Conservation (phyloP, 2,888 invertebrate species). For the Trissolcus japonicus region DNA sequence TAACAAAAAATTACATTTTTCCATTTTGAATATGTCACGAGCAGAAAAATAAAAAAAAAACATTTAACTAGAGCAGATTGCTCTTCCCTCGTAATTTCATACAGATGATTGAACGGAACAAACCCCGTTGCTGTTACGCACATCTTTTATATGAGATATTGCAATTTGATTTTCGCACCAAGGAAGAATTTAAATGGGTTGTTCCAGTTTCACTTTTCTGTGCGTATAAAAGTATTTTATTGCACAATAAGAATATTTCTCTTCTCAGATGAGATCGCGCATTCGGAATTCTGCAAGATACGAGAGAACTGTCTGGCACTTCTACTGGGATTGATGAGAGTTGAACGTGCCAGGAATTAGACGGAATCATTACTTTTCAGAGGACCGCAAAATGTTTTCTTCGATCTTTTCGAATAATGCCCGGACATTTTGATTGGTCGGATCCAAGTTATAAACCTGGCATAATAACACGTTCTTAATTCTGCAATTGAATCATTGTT, state of each 20-base stretch:
- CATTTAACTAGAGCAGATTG: too few species aligned
- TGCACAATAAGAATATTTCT: slow-evolving; percentile 70
- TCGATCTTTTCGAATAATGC: slow-evolving; percentile 30
- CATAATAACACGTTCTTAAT: slow-evolving; percentile 12
- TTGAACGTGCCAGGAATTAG: slow-evolving; percentile 66
- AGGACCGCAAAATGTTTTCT: slow-evolving; percentile 51
- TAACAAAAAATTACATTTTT: too few species aligned
- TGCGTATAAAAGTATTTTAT: slow-evolving; percentile 55
- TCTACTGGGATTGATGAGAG: slow-evolving; percentile 68
- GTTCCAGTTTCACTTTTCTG: slow-evolving; percentile 30
- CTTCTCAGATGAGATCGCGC: slow-evolving; percentile 64
- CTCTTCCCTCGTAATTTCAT: not conserved
- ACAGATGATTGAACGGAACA: not conserved
- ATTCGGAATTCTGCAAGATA: slow-evolving; percentile 67
- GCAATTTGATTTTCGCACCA: slow-evolving; percentile 11
- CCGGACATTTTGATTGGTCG: slow-evolving; percentile 26
- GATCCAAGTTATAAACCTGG: slow-evolving; percentile 1
- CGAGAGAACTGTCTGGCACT: slow-evolving; percentile 63
- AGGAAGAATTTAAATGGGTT: slow-evolving; percentile 24
- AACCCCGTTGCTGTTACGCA: slow-evolving; percentile 4
- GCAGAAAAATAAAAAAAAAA: too few species aligned
- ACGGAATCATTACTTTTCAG: slow-evolving; percentile 55
- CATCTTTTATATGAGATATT: slow-evolving; percentile 9
- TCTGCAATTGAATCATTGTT: slow-evolving; percentile 6
- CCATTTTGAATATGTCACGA: too few species aligned